Evolutionary conservation across 1,140 invertebrate genomes (phyloP).

Genomic region (Pseudobourletiella spinata): DNA sequence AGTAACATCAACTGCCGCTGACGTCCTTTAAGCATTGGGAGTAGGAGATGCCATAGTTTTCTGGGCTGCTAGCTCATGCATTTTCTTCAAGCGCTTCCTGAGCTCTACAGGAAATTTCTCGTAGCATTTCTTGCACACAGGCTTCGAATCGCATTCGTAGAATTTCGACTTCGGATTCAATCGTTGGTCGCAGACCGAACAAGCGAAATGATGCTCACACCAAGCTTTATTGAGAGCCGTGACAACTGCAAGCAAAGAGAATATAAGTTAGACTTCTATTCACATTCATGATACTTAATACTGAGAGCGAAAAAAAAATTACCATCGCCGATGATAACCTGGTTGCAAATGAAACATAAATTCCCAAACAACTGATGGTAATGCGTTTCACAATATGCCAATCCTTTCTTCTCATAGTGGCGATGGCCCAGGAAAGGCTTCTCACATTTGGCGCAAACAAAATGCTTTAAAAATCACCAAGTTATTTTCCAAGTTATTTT

Average conservation of each 20-base stretch:
- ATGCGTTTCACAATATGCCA: constrained; percentile 98
- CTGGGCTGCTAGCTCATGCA: constrained; percentile 28
- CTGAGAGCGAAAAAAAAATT: constrained; percentile 41
- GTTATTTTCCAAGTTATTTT: no score
- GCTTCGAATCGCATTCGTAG: constrained; percentile 96
- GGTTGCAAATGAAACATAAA: constrained; percentile 96
- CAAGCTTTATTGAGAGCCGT: constrained; percentile 98
- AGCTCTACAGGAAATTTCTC: constrained; percentile 93
- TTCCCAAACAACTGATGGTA: constrained; percentile 99
- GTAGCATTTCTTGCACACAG: constrained; percentile 97
- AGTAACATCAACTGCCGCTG: no score
- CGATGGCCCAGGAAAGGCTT: constrained; percentile 98
- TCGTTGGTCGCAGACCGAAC: constrained; percentile 92
- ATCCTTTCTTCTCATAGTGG: constrained; percentile 97
- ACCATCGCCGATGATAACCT: constrained; percentile 96
- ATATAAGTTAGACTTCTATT: constrained; percentile 2
- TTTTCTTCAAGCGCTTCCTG: constrained; percentile 55
- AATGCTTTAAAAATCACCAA: constrained; percentile 68
- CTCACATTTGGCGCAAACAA: constrained; percentile 99
- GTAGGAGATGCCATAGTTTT: constrained; percentile 20
- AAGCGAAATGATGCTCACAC: constrained; percentile 99
- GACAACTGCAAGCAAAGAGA: constrained; percentile 78
- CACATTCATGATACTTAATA: not conserved
- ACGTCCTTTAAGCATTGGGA: not conserved
- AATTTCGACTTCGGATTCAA: constrained; percentile 99